phyloP scores from a whole-genome alignment of 2,113 vertebrate species.

The Oreotrochilus melanogaster region DNA sequence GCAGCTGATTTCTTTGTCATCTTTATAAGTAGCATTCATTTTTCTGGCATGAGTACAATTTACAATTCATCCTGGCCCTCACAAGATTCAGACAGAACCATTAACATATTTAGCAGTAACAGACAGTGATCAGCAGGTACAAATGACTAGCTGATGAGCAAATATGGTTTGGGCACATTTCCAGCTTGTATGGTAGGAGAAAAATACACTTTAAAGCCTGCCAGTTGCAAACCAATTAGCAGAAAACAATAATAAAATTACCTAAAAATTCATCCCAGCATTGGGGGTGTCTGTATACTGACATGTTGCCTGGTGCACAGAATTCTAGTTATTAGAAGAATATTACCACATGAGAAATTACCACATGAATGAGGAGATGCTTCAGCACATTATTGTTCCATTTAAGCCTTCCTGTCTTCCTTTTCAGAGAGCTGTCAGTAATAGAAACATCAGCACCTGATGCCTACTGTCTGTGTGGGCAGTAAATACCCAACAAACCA shows the following conservation, averaged over 20 bases:
- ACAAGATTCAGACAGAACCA: background rate
- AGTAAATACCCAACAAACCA: background rate
- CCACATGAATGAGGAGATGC: background rate
- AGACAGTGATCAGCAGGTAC: constrained; percentile 38
- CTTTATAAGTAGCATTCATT: constrained; percentile 1
- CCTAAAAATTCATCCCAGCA: background rate
- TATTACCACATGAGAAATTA: background rate
- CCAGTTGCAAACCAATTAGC: background rate
- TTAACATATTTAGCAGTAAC: constrained; percentile 37
- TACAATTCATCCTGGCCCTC: background rate
- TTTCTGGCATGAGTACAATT: background rate
- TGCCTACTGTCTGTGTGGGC: background rate
- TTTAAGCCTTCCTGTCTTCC: background rate
- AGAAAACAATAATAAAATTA: background rate
- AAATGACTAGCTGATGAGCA: constrained; percentile 20
- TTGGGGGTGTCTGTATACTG: background rate
- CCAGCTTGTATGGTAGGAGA: background rate
- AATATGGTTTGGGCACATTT: constrained; percentile 4
- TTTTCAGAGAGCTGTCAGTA: background rate
- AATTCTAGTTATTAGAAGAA: background rate
- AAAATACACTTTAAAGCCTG: background rate
- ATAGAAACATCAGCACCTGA: background rate
- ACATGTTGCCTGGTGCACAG: background rate
- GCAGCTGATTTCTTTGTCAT: constrained; percentile 28
- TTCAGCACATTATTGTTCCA: background rate